These are phyloP conservation scores for Myodes glareolus DNA, from an alignment of 2,113 vertebrate species.

Conservation along the genomic window DNA sequence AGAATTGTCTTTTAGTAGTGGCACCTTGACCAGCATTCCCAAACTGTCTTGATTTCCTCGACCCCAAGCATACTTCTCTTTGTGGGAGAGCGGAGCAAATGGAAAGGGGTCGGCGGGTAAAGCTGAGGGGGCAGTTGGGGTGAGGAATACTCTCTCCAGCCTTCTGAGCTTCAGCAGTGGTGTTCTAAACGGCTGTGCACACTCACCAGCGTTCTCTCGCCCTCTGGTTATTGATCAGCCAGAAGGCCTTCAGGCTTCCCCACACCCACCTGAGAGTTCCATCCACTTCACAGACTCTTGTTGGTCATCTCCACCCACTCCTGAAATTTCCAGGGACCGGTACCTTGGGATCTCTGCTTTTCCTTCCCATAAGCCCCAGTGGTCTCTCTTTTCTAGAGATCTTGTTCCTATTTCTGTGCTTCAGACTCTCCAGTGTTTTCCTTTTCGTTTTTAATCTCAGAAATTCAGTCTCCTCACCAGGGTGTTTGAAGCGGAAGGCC, in stretches of 20 bases:
- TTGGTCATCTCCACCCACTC: neutral
- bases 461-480: neutral
- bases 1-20: slow-evolving; percentile 14
- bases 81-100: neutral
- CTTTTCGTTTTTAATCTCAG: neutral
- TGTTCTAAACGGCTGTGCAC: neutral
- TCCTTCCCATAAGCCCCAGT: neutral
- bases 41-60: slow-evolving; percentile 30
- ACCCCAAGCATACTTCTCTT: neutral
- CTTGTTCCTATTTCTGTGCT: neutral
- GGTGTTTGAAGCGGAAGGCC: neutral
- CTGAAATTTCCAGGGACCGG: neutral
- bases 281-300: neutral
- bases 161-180: neutral
- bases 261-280: neutral
- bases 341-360: neutral
- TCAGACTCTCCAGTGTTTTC: neutral
- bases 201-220: neutral
- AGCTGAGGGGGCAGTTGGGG: neutral
- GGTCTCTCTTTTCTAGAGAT: neutral
- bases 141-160: neutral
- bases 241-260: neutral
- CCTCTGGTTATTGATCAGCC: neutral
- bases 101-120: slow-evolving; percentile 13
- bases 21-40: neutral